Percentiles rank a stretch among this genome's conserved stretches.
Conservation (phyloP, 2,797 vertebrate genomes). For the Pyrocephalus nanus region DNA sequence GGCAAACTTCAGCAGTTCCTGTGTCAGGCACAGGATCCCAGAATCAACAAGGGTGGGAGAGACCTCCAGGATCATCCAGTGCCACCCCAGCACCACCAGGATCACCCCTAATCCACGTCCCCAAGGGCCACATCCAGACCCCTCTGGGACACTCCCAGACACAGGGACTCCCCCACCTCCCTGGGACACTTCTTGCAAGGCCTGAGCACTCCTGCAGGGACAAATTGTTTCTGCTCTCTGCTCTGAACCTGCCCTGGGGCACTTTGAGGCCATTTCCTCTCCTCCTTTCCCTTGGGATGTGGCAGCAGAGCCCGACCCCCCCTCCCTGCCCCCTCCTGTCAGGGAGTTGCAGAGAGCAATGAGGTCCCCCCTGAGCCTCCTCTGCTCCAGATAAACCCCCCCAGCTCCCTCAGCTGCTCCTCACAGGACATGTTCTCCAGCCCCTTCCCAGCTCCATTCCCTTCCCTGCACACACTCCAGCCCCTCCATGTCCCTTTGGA, state of each 20-base stretch:
- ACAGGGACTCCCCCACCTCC: no score
- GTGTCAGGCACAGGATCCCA: background rate
- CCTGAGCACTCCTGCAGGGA: no score
- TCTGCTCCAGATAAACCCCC: background rate
- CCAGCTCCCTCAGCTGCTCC: background rate
- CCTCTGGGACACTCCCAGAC: background rate
- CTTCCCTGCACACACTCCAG: fast-evolving
- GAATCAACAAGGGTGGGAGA: fast-evolving
- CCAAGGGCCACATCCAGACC: background rate
- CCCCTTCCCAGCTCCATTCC: fast-evolving
- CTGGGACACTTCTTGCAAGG: no score
- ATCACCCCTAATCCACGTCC: background rate
- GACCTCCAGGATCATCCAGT: fast-evolving
- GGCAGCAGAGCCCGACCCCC: no score
- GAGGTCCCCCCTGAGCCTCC: background rate
- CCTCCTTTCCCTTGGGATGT: no score
- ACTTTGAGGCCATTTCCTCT: no score
- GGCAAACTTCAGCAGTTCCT: background rate
- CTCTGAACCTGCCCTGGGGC: no score
- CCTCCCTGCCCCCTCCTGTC: no score
- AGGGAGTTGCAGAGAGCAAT: background rate
- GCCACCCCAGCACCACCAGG: background rate
- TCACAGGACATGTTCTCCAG: background rate
- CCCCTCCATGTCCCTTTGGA: background rate
- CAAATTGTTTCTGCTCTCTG: no score